Evolutionary conservation across 64 coral and sea anemone species (phyloP).

Genomic region (Porites lutea): DNA sequence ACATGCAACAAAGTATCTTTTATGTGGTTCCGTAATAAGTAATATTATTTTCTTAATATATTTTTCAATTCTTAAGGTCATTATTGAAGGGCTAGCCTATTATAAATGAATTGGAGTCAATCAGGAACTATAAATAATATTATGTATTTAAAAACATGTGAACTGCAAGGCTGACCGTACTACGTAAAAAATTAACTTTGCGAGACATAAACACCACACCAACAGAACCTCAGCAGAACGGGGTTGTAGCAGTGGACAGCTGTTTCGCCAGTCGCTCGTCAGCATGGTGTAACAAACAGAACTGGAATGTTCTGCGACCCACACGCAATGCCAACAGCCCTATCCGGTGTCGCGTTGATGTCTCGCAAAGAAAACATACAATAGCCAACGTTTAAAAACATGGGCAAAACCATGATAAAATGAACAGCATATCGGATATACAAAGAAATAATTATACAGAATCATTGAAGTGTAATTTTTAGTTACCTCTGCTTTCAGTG

Average conservation of each 20-base stretch:
- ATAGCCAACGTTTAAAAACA: conserved; percentile 14
- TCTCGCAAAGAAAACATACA: conserved; percentile 17
- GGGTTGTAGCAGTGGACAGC: conserved; percentile 11
- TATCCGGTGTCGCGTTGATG: conserved; percentile 4
- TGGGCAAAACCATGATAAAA: conserved; percentile 17
- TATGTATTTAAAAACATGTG: conserved; percentile 9
- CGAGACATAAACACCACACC: too few species aligned
- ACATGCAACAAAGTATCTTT: conserved; percentile 22
- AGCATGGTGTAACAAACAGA: conserved; percentile 9
- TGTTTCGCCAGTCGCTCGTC: conserved; percentile 11
- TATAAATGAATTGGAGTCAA: conserved; percentile 18
- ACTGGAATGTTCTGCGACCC: conserved; percentile 7
- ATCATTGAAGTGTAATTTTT: conserved; percentile 14
- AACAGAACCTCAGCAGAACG: conserved; percentile 13
- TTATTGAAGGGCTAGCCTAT: conserved; percentile 17
- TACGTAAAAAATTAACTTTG: conserved; percentile 13
- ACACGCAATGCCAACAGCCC: conserved; percentile 9
- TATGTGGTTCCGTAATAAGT: conserved; percentile 22
- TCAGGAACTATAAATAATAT: conserved; percentile 6
- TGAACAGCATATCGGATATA: conserved; percentile 12
- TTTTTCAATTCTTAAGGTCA: conserved; percentile 1
- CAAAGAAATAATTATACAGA: conserved; percentile 19
- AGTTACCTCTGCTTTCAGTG: conserved; percentile 6
- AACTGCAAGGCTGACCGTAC: conserved; percentile 9
- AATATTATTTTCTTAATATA: too few species aligned